Evolutionary conservation across 2,113 vertebrate species (phyloP), one percentile per base, ranked within the genome.

Genomic region (Gallinago jamesoni): DNA sequence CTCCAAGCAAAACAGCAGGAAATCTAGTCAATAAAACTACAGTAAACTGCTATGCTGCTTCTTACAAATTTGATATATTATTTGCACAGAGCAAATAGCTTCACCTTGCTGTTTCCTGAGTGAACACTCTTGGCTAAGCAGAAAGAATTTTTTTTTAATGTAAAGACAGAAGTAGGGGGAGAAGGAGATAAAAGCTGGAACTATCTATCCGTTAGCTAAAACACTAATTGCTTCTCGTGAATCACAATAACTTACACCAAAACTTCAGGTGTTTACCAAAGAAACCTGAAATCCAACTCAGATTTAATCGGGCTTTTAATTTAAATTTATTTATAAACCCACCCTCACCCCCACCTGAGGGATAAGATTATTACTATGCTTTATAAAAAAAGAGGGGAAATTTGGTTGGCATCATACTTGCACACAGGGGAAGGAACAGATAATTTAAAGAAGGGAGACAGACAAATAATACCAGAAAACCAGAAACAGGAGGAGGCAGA

Each of bases 1-100:
- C 60, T 90, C 67, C 81, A 94, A 97, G 81, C 14, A 84, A 83
- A 96, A 28, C 45, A 77, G 57, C 19, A 62, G 35, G 67, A 93
- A 96, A 90, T 33, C 73, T 0, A 89, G 57, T 84, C 80, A 79
- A 35, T 80, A 70, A 87, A 87, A 91, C 41, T 7, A 56, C 2
- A 70, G 27, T 67, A n/a, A 89, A 66, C 35, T 72, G 59, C 16
- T 25, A 6, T 16, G 28, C 69, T 67, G 56, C 68, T 68, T 35
- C 60, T 92, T 67, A 55, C 20, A 77, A 48, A 68, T 69, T 27
- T 57, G 45, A 76, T 27, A 33, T 1, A 28, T 25, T 82, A 66
- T 80, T 87, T 90, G 47, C 69, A 93, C 45, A 74, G 35, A 86
- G 85, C 35, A 75, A 77, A 53, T 12, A 57, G 43, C 33, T 92